Base-by-base conservation (phyloP, 2,888 invertebrate species). In the Eupithecia vulgata region DNA sequence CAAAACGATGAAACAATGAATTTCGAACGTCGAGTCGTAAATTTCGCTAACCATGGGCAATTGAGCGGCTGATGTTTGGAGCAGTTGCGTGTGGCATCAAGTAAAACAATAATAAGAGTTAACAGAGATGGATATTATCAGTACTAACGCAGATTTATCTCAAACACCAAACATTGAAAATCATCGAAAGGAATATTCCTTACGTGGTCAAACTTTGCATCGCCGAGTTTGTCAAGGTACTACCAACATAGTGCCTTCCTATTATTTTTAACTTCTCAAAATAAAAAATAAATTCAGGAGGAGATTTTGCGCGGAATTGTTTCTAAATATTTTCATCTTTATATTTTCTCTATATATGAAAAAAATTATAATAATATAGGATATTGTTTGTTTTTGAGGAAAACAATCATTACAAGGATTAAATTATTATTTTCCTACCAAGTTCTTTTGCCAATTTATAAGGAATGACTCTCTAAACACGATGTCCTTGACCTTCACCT, bases 1-100 rank as follows among this genome's bases (percentile, higher is more conserved):
- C 62, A 45, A 70, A 73, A 71, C 67, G 70, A 72, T 75, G 66
- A 68, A 70, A 72, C 59, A 70, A 37, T 72, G 64, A 69, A 66
- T 67, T 73, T 76, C 65, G 52, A 70, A 37, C 64, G 62, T 67
- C 66, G 61, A 37, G 40, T 61, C 70, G 40, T 66, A 71, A 69
- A 62, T 25, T 69, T 68, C 21, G 59, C 40, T 68, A 59, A 68
- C 57, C 68, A 40, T 59, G 12, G 68, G 15, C 40, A 59, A 65
- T 65, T 65, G 65, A 65, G 13, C 65, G 25, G 12, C 21, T 42
- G 65, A 21, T 65, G 64, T 8, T n/a, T 40, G 15, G 40, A 65
- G 37, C 5, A 37, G 40, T 21, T 65, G 65, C 65, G 21, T 65
- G 37, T 64, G 64, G 64, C 21, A 64, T 37, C 35, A 65, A 65